Percentiles rank a stretch among this genome's conserved stretches.
Evolutionary conservation across 2,113 vertebrate genomes (phyloP).

Genomic region (Glareola pratincola): DNA sequence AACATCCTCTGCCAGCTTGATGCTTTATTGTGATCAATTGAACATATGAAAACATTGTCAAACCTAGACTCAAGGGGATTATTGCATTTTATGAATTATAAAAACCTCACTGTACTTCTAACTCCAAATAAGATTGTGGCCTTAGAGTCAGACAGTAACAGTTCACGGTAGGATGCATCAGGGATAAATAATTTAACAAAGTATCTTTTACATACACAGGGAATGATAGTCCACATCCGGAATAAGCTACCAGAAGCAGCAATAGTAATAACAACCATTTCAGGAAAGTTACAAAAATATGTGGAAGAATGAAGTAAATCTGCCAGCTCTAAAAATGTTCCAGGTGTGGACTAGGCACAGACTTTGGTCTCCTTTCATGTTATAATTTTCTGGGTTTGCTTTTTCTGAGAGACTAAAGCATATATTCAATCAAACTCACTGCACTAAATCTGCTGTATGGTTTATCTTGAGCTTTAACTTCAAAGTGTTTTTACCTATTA

Average conservation of each 20-base stretch:
- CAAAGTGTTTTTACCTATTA: constrained; percentile 54
- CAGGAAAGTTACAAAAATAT: background rate
- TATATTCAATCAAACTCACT: constrained; percentile 56
- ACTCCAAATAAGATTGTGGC: background rate
- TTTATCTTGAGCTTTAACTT: constrained; percentile 61
- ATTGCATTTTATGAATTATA: background rate
- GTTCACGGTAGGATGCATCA: background rate
- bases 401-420: constrained; percentile 21
- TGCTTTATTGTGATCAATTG: background rate
- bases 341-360: background rate
- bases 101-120: background rate
- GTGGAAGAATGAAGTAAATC: background rate
- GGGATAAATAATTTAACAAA: background rate
- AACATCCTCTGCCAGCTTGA: background rate
- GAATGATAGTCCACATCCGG: background rate
- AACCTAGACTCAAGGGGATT: background rate
- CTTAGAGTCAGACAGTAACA: background rate
- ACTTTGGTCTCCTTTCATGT: constrained; percentile 47
- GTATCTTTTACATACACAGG: background rate
- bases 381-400: constrained; percentile 27
- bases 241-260: background rate
- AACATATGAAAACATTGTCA: background rate
- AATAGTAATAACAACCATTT: background rate
- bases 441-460: constrained; percentile 55
- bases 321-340: background rate